phyloP scores from a whole-genome alignment of 2,797 vertebrate species.

The Leontocebus nigricollis region DNA sequence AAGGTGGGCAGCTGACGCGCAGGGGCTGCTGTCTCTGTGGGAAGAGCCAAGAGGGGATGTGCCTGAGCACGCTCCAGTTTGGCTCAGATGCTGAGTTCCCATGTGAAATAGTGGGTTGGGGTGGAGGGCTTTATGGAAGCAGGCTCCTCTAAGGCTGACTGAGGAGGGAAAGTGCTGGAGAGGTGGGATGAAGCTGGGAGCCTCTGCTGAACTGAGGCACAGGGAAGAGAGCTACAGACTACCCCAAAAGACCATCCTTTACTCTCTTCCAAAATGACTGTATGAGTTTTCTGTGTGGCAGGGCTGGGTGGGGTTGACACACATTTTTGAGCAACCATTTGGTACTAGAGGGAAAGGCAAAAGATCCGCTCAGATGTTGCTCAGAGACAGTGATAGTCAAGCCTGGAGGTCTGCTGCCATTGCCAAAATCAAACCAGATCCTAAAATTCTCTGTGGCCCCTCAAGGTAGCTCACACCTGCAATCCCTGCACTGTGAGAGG shows the following conservation, averaged over 20 bases:
- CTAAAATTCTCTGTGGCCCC: neutral
- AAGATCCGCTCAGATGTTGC: neutral
- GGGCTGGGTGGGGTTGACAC: neutral
- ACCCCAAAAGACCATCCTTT: neutral
- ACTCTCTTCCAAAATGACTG: neutral
- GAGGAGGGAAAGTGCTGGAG: neutral
- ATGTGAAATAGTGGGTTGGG: neutral
- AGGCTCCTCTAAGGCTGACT: too few species aligned
- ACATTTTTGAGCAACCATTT: neutral
- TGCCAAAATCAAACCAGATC: neutral
- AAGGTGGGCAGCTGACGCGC: neutral
- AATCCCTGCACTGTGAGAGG: neutral
- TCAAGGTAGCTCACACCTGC: neutral
- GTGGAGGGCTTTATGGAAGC: neutral
- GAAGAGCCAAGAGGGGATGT: neutral
- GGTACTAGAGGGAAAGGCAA: neutral
- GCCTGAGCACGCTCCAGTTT: neutral
- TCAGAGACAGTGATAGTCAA: too few species aligned
- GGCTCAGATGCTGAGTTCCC: neutral
- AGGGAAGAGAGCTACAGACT: neutral
- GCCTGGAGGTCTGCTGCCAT: too few species aligned
- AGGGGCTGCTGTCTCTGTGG: neutral
- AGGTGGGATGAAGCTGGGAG: neutral
- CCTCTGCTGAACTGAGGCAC: neutral
- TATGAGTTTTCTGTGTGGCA: neutral